These are phyloP conservation scores for Paedocypris sp. DNA, from an alignment of 2,113 vertebrate genomes.

Conservation along the genomic window DNA sequence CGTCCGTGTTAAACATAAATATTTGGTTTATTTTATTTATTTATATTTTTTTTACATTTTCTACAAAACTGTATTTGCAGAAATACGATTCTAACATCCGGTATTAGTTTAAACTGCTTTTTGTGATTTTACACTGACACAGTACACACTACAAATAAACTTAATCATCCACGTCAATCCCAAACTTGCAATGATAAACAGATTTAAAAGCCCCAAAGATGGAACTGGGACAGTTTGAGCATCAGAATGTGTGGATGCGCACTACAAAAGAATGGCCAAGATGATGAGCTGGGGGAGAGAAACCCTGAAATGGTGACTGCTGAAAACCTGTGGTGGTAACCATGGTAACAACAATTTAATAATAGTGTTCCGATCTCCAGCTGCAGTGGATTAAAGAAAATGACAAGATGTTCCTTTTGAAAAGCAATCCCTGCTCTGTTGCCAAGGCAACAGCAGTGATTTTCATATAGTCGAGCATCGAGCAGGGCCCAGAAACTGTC, in stretches of 20 bases:
- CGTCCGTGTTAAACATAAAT: too few species aligned
- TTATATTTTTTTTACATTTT: too few species aligned
- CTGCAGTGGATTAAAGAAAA: slow-evolving; percentile 99
- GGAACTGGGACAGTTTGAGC: slow-evolving; percentile 39
- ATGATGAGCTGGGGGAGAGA: slow-evolving; percentile 36
- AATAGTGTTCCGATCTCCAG: slow-evolving; percentile 91
- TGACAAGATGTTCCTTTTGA: slow-evolving; percentile 98
- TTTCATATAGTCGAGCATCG: slow-evolving; percentile 53
- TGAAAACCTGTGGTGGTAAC: slow-evolving; percentile 78
- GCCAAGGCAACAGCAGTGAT: slow-evolving; percentile 77
- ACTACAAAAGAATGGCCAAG: slow-evolving; percentile 49
- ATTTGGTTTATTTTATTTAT: too few species aligned
- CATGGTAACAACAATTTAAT: slow-evolving; percentile 98
- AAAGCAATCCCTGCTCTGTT: slow-evolving; percentile 85
- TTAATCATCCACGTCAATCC: too few species aligned
- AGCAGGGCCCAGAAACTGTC: slow-evolving; percentile 68
- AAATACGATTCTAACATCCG: too few species aligned
- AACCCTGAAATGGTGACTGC: slow-evolving; percentile 73
- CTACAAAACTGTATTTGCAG: too few species aligned
- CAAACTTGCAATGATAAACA: too few species aligned
- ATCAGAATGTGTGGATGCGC: slow-evolving; percentile 51
- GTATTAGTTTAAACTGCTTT: too few species aligned
- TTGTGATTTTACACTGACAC: too few species aligned
- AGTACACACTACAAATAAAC: too few species aligned
- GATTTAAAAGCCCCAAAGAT: slow-evolving; percentile 19